These are phyloP conservation scores for Xiphophorus couchianus DNA, from an alignment of 2,113 vertebrate genomes.

Conservation along the genomic window DNA sequence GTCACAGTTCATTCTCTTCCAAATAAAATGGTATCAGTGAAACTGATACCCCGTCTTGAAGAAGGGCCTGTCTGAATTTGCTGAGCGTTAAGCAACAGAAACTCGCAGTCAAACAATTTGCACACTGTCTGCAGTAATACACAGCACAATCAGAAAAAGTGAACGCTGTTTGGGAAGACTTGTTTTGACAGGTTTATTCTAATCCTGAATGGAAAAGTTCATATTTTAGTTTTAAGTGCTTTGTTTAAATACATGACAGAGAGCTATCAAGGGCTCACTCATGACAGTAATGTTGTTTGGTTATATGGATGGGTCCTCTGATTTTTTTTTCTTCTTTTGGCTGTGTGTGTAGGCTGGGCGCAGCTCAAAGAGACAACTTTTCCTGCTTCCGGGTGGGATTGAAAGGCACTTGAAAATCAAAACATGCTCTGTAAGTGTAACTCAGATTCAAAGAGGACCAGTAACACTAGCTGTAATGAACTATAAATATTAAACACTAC, in stretches of 20 bases:
- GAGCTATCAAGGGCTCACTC: not conserved
- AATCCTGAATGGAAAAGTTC: not conserved
- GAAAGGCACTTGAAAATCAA: slow-evolving; percentile 96
- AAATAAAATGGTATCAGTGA: not conserved
- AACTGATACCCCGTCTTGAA: not conserved
- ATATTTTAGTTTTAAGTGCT: not conserved
- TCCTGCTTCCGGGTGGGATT: slow-evolving; percentile 91
- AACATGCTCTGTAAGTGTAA: slow-evolving; percentile 89
- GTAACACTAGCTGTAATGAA: too few species aligned
- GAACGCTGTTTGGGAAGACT: not conserved
- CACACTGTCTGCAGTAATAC: not conserved
- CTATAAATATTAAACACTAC: not conserved
- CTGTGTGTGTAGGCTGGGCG: slow-evolving; percentile 86
- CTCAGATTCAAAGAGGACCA: not conserved
- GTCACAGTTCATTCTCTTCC: not conserved
- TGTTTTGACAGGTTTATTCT: not conserved
- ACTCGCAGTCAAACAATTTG: not conserved
- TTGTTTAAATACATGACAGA: not conserved
- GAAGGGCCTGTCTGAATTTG: not conserved
- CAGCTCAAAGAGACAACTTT: slow-evolving; percentile 95
- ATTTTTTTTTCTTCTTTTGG: slow-evolving; percentile 4
- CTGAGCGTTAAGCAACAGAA: not conserved
- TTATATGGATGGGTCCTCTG: slow-evolving; percentile 4
- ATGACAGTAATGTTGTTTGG: not conserved
- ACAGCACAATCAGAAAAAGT: not conserved